Base-by-base conservation (phyloP, 2,888 invertebrate genomes). In the Chromoteleia sp. region DNA sequence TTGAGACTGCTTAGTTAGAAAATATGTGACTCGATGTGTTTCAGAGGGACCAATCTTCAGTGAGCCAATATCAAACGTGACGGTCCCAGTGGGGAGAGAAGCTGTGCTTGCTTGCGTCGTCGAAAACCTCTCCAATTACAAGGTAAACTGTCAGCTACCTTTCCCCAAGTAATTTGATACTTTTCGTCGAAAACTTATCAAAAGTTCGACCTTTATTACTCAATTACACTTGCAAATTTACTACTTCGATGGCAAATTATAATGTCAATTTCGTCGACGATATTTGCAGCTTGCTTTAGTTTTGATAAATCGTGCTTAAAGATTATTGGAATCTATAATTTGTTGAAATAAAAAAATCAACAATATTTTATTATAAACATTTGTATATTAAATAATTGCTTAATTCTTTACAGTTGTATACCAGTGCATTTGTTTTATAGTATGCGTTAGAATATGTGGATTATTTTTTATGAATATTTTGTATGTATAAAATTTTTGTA, bases 11-110 rank as follows among this genome's bases (percentile, higher is more conserved):
- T 82, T 78, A 85, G 77, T 85, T 79, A 84, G 67, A 82, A 81
- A 67, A 71, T 76, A 68, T 85, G 81, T 61, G 77, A 76, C 77
- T 77, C 81, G 70, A 78, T 84, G 71, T 86, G 89, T 93, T 93
- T 71, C 94, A 96, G 96, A 96, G 92, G 95, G 95, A 92, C 97
- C 97, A 52, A 95, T 95, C 86, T 97, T 97, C 93, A 95, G 94
- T 87, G 95, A 94, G 79, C 95, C 97, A 83, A 96, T 97, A 91
- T 93, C 94, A 87, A 97, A 97, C 93, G 95, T 96, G 88, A 97
- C 97, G 30, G 95, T 95, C 30, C 95, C 97, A 17, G 95, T 97
- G 84, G 97, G 97, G 50, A 93, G 97, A 79, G 97, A 97, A 91
- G 97, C 97, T 10, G 94, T 95, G 73, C 94, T 97, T 77, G 95